A percentile compares a stretch with the other conserved stretches of the same genome.
Evolutionary conservation across 2,888 invertebrate species (phyloP).

Genomic region (Drosophila colorata): DNA sequence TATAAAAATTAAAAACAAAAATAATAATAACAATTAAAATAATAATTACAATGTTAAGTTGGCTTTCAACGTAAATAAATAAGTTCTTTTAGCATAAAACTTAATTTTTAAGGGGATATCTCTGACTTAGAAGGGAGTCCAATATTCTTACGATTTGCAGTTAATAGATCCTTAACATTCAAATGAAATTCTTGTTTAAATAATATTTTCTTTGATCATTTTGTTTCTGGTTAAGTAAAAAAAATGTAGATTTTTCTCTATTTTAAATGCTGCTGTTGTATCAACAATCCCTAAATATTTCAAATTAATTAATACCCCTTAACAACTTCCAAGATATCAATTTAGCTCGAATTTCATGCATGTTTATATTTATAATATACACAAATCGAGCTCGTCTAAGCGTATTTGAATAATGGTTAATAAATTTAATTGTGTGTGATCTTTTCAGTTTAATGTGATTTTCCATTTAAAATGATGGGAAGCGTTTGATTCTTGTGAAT

Average conservation of each 20-base stretch:
- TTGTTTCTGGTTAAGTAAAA: not conserved
- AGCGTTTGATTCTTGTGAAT: slow-evolving; percentile 21
- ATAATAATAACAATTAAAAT: too few relatives aligned
- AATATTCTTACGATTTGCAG: too few relatives aligned
- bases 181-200: too few relatives aligned
- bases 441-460: slow-evolving; percentile 18
- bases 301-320: not conserved
- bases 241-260: too few relatives aligned
- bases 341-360: slow-evolving; percentile 7
- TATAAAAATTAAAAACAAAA: too few relatives aligned
- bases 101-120: too few relatives aligned
- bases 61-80: too few relatives aligned
- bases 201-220: not conserved
- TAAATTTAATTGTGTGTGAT: slow-evolving; percentile 29
- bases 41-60: too few relatives aligned
- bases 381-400: slow-evolving; percentile 10
- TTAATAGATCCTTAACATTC: too few relatives aligned
- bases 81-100: too few relatives aligned
- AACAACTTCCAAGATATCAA: slow-evolving; percentile 15
- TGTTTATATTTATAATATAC: slow-evolving; percentile 9
- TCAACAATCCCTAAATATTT: not conserved
- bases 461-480: slow-evolving; percentile 23
- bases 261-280: not conserved
- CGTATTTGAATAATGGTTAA: slow-evolving; percentile 20
- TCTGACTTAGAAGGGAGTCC: too few relatives aligned